Conservation (phyloP, 2,113 vertebrate genomes). For the Empidonax alnorum region DNA sequence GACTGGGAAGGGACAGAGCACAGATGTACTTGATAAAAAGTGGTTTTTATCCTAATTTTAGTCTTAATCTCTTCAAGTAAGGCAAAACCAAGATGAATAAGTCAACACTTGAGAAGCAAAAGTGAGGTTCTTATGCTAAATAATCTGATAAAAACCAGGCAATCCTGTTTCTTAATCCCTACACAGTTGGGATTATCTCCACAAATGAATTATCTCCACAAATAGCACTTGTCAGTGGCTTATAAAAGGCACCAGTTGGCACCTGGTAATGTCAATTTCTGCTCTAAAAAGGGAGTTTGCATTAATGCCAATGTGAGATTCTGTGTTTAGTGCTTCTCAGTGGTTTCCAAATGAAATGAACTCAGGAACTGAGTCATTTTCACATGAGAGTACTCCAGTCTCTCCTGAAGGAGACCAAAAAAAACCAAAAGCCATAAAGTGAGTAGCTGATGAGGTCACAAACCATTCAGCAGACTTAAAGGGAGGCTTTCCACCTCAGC, state of each 20-base stretch:
- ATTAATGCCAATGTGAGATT: not conserved
- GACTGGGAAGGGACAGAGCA: not conserved
- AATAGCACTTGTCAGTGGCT: not conserved
- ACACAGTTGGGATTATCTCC: not conserved
- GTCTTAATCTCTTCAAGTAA: not conserved
- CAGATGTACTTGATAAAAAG: not conserved
- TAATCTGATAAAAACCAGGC: not conserved
- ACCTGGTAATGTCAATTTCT: not conserved
- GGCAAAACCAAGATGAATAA: not conserved
- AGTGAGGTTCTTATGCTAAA: not conserved
- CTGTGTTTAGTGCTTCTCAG: not conserved
- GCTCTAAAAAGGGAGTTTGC: not conserved
- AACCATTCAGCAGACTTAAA: not conserved
- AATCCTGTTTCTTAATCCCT: not conserved
- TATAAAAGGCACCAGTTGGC: not conserved
- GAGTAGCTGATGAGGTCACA: not conserved
- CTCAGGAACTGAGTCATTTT: not conserved
- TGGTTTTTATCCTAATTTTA: not conserved
- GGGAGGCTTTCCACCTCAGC: not conserved
- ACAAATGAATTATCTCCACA: not conserved
- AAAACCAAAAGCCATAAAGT: no score
- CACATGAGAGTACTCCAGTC: not conserved
- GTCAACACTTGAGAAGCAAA: not conserved
- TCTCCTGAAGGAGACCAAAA: not conserved
- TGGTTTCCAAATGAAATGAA: not conserved